Evolutionary conservation across 2,797 vertebrate species (phyloP), one percentile per base, ranked within the genome.

Genomic region (Echeneis naucrates): DNA sequence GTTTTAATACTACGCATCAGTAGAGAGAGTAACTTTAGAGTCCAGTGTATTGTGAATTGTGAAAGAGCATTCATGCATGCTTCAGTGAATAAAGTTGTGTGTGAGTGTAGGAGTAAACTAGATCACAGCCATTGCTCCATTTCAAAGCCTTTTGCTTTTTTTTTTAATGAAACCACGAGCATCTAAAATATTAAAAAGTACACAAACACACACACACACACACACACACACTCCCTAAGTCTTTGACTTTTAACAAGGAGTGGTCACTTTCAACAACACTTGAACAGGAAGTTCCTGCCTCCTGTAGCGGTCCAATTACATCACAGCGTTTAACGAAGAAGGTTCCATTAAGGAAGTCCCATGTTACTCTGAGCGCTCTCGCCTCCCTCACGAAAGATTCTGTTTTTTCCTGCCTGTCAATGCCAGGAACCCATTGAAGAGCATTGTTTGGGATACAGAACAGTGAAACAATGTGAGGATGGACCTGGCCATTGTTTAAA

Each of bases 401-500:
- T 92, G 89, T 92, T 93, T 92, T 93, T 93, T 93, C 92, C 91
- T 92, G 84, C 84, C 79, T 87, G 85, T 88, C 90, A 91, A 92
- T 90, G 83, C 84, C 88, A 90, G 92, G 87, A 93, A 92, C 90
- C 78, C 84, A 86, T 93, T 91, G 88, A 86, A 89, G 78, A 85
- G 83, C 82, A 77, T 78, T 70, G 64, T 71, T 68, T 63, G 78
- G 80, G 86, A 82, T 77, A 52, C 63, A 72, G 24, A 32, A 6
- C 6, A 8, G 75, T 55, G 72, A 78, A 87, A 91, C 89, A 93
- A 91, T 90, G 80, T 45, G 47, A 84, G 88, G 89, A 92, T 92
- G 90, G 89, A 88, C 87, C 72, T 7, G 45, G 72, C 75, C 68
- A 88, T 93, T 93, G 88, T 91, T 92, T 63, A 70, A 89, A 80